Evolutionary conservation across 2,888 invertebrate species (phyloP), one percentile per base, ranked within the genome.

Genomic region (Stenchaetothrips biformis): DNA sequence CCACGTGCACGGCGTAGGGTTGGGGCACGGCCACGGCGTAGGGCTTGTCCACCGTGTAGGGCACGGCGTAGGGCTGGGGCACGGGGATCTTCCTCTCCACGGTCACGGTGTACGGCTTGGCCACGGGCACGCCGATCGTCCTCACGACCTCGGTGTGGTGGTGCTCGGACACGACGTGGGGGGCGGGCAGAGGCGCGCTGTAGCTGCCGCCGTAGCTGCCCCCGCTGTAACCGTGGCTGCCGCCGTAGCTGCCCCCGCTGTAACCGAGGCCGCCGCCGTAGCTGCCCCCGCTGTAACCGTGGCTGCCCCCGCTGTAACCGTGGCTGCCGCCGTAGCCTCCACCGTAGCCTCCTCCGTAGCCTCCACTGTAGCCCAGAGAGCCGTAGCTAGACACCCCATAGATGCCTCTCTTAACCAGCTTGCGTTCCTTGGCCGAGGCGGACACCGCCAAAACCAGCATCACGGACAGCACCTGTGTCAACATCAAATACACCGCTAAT

Each of bases 131-230:
- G 67, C 21, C 67, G 67, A 74, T 74, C 21, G 21, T 74, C 67
- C 67, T 74, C 25, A 74, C 67, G 67, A 74, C 25, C 21, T 74
- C 67, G 67, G 67, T 74, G 67, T 74, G 67, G 67, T 74, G 67
- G 25, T 25, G 67, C 67, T 74, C 67, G 67, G 67, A 21, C 7
- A 74, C 67, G 25, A 74, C 67, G 67, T 74, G 67, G 7, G 67
- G 67, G 9, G 67, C 9, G 21, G 67, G 67, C 25, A 74, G 67
- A 7, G 67, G 6, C 2, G 67, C 67, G 7, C n/a, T 21, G 21
- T n/a, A 21, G 67, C 67, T 21, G 67, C 21, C 67, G 67, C 67
- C 11, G 67, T 25, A 25, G 67, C 67, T 25, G 8, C 53, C 53
- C 0, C 53, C 53, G 53, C 53, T 53, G 53, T 53, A 53, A 18